A percentile compares a stretch with the other conserved stretches of the same genome.
phyloP scores from a whole-genome alignment of 2,113 vertebrate species.

The Chamaetylas fuelleborni region DNA sequence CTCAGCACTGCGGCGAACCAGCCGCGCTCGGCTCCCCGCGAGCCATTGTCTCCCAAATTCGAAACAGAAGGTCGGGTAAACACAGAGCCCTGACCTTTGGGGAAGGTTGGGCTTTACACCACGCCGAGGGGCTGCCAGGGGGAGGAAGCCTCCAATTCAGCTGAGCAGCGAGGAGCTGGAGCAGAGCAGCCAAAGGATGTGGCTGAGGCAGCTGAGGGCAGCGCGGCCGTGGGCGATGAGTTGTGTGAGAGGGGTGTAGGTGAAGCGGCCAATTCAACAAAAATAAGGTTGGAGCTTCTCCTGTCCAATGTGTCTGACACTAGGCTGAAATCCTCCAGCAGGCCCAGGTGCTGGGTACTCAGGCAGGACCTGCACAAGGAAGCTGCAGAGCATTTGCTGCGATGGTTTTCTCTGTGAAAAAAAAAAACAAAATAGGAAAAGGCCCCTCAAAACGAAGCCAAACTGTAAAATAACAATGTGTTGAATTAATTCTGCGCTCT shows the following conservation, averaged over 20 bases:
- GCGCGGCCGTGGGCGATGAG: background rate
- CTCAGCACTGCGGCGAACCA: constrained; percentile 28
- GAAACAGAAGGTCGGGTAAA: constrained; percentile 50
- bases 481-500: constrained; percentile 18
- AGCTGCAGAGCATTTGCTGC: background rate
- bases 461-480: constrained; percentile 7
- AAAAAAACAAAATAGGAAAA: background rate
- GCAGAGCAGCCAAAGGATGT: constrained; percentile 45
- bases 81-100: constrained; percentile 49
- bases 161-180: constrained; percentile 6
- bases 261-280: background rate
- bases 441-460: background rate
- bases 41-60: constrained; percentile 62
- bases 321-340: background rate
- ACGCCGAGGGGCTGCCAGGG: background rate
- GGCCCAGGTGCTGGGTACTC: background rate
- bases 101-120: constrained; percentile 50
- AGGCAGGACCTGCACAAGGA: background rate
- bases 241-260: background rate
- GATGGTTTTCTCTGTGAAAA: background rate
- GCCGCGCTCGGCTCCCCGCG: background rate
- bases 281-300: background rate
- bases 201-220: constrained; percentile 45
- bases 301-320: background rate
- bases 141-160: constrained; percentile 52